These are phyloP conservation scores for Lissonota sp. DNA, from an alignment of 2,888 invertebrate species.

Conservation along the genomic window DNA sequence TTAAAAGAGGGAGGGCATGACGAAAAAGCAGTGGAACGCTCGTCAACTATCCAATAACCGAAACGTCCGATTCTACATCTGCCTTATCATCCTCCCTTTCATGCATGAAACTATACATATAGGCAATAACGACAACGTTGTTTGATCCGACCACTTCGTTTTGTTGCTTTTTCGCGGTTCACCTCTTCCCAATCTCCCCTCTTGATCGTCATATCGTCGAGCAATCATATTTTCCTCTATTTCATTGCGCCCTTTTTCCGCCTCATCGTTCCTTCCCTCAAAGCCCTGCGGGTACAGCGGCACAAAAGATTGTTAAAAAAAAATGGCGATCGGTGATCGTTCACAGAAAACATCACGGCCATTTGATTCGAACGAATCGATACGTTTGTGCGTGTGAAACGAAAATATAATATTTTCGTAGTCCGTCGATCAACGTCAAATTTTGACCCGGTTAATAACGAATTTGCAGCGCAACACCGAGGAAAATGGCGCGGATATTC, in stretches of 20 bases:
- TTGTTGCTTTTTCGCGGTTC: background rate
- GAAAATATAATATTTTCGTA: background rate
- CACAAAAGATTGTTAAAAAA: no score
- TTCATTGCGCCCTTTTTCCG: background rate
- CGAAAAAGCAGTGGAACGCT: constrained; percentile 24
- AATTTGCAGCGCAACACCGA: constrained; percentile 40
- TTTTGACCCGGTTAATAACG: constrained; percentile 47
- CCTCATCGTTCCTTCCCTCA: background rate
- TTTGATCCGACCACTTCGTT: constrained; percentile 58
- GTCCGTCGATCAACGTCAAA: constrained; percentile 34
- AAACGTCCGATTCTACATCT: constrained; percentile 57
- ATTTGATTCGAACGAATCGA: no score
- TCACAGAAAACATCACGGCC: no score
- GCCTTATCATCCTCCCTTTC: background rate
- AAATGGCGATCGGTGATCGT: no score
- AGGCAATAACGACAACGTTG: constrained; percentile 28
- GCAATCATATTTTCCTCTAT: background rate
- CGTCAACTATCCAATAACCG: constrained; percentile 63
- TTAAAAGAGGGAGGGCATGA: background rate
- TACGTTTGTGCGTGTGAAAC: no score
- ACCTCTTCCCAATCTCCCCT: background rate
- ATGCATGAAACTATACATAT: background rate
- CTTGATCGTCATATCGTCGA: background rate
- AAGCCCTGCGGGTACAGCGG: background rate
- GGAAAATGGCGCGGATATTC: constrained; percentile 36